Evolutionary conservation across 2,113 vertebrate genomes (phyloP), one percentile per base, ranked within the genome.

Genomic region (Daboia siamensis): DNA sequence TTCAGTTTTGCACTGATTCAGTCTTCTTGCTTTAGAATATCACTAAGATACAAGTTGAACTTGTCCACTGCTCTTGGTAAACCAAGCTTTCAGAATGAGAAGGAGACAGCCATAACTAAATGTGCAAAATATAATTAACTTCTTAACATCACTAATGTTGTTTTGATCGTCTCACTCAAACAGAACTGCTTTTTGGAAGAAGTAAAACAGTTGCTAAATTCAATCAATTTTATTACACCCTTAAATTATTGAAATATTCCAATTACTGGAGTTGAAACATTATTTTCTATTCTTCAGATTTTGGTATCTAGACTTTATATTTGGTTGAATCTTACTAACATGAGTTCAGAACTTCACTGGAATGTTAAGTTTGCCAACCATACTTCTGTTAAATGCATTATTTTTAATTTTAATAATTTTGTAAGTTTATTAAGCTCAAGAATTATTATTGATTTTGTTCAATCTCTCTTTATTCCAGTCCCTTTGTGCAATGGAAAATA

Each of bases 361-460:
- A 54, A 52, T 1, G 3, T 74, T 93, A 85, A 91, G 93, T 94
- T 80, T 94, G 80, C 52, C 26, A 51, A 24, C 24, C 13, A 92
- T 52, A 92, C 0, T 90, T 90, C 89, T 95, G 92, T 44, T 87
- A 33, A 89, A 39, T 90, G 52, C 4, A 11, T 24, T 91, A 0
- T 90, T 51, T 52, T 92, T 94, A 92, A 44, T 84, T 95, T 95
- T 24, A 85, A 13, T 80, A 33, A 84, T 87, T 51, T 92, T 94
- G 93, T 85, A 90, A 87, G 2, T 94, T 93, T 93, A 91, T 29
- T 94, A 88, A 44, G 56, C 89, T 96, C 92, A 91, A 85, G 21
- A 94, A 90, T 26, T 55, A 23, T 69, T 57, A 93, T 94, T 17
- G 90, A 80, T 94, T 84, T 92, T 93, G 94, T 74, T 93, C 88